phyloP scores from a whole-genome alignment of 1,140 invertebrate genomes.

The Calliphora vicina region DNA sequence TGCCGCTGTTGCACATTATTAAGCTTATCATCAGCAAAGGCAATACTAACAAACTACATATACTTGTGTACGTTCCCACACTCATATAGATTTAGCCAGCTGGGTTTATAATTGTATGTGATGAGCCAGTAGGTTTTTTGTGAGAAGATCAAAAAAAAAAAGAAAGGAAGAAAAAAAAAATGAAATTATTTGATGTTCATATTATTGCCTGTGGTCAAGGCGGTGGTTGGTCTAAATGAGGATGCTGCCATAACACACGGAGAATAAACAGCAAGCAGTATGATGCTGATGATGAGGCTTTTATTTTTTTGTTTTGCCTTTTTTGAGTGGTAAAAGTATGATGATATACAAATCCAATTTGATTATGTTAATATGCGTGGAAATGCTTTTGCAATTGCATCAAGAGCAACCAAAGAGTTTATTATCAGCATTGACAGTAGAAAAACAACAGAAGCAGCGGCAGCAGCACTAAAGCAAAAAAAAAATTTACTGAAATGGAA shows the following conservation, averaged over 20 bases:
- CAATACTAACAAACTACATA: neutral
- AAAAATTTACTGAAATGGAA: neutral
- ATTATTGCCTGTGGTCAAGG: neutral
- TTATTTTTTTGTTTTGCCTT: neutral
- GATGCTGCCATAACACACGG: neutral
- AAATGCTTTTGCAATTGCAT: constrained; percentile 61
- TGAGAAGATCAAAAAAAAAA: no score
- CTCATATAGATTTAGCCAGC: no score
- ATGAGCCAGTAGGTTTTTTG: neutral
- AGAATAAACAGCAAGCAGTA: no score
- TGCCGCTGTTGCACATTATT: neutral
- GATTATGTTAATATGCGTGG: constrained; percentile 62
- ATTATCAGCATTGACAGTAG: constrained; percentile 8
- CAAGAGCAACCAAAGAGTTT: neutral
- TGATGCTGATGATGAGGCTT: no score
- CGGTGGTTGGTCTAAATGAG: neutral
- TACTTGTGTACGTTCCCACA: neutral
- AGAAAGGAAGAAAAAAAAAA: neutral
- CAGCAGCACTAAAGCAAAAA: neutral
- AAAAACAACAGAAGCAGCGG: neutral
- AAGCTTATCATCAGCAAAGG: neutral
- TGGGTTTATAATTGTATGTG: neutral
- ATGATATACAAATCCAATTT: constrained; percentile 60
- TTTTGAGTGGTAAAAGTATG: neutral
- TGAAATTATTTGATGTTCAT: neutral